phyloP scores from a whole-genome alignment of 1,140 invertebrate genomes.

The Brachionus koreanus region DNA sequence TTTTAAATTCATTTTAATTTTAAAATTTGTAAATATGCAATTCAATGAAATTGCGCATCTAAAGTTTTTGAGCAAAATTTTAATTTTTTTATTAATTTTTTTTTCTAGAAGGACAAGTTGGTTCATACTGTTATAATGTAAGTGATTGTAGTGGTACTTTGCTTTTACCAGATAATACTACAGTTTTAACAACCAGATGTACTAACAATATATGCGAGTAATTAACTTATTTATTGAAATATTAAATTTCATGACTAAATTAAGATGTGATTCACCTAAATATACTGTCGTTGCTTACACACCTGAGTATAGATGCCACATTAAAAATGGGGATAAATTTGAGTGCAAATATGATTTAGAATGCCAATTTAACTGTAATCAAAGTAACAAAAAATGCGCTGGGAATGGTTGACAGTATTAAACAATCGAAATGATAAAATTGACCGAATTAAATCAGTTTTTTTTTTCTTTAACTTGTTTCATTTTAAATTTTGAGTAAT shows the following conservation, averaged over 20 bases:
- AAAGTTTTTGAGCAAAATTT: no score
- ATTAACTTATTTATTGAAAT: neutral
- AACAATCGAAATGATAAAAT: no score
- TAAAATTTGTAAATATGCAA: no score
- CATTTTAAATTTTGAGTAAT: no score
- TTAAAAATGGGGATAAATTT: neutral
- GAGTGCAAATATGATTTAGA: neutral
- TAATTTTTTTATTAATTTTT: no score
- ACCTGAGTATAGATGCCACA: neutral
- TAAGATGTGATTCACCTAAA: neutral
- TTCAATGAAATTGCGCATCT: no score
- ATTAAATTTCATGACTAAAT: neutral
- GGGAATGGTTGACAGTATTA: no score
- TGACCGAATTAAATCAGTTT: no score
- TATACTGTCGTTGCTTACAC: neutral
- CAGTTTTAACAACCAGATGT: neutral
- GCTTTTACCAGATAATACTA: neutral
- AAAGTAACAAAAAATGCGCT: neutral
- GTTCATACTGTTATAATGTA: neutral
- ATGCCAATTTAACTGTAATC: neutral
- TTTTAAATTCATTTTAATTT: no score
- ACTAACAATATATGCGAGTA: neutral
- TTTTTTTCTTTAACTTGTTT: no score
- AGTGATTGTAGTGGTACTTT: neutral
- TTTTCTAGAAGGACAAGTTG: neutral